Evolutionary conservation across 2,888 invertebrate species (phyloP), one percentile per base, ranked within the genome.

Genomic region (Perizoma affinitatum): DNA sequence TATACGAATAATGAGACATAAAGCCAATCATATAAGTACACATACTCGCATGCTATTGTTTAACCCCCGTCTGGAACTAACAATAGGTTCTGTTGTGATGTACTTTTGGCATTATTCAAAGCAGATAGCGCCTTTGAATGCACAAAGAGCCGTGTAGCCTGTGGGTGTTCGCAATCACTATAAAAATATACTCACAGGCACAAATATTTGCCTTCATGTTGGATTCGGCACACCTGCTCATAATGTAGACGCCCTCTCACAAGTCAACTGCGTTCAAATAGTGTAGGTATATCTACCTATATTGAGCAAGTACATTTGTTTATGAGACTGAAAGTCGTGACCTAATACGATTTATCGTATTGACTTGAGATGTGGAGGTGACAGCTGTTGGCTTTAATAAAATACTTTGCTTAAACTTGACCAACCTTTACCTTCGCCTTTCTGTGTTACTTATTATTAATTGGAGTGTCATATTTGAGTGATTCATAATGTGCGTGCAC

Each of bases 211-310:
- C 66, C 49, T 58, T 62, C 61, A 60, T 56, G 72, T 67, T 74
- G 69, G 64, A 74, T 75, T 78, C 68, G 70, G 70, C 75, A 71
- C 79, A 78, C 79, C 79, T 79, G 77, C 67, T 68, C 64, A 63
- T 66, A 65, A 68, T 69, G 70, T 72, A 69, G 65, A 60, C 60
- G 52, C 61, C 62, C 48, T 56, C 56, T 61, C 53, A 42, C 54
- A 57, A 61, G 38, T 22, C 22, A 3, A 11, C 36, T 36, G 35
- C 43, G 63, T 45, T 57, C 64, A 61, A 68, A 63, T 60, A 63
- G 38, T 38, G 38, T 38, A 4, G 6, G 38, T 22, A 22, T 22
- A 22, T 22, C 22, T 22, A 22, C 22, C 10, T 44, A 35, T 10
- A 33, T 45, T 43, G 47, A 10, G 5, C 43, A 22, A 10, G 38